A percentile compares a stretch with the other conserved stretches of the same genome.
phyloP scores from a whole-genome alignment of 2,113 vertebrate species.

The Sorex araneus region DNA sequence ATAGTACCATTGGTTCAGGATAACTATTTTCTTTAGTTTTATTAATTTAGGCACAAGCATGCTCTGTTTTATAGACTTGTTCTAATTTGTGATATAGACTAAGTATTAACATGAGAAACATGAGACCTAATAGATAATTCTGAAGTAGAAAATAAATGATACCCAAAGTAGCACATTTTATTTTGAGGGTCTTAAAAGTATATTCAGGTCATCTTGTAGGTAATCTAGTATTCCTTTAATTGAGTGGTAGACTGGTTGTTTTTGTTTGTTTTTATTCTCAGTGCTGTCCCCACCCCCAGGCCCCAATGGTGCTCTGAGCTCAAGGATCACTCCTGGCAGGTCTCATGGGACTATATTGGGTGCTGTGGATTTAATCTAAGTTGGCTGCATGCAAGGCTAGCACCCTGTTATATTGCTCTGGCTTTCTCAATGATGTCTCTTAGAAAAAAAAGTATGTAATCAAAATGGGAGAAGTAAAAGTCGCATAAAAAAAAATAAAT shows the following conservation, averaged over 20 bases:
- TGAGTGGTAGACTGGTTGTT: not conserved
- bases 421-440: not conserved
- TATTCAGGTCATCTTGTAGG: not conserved
- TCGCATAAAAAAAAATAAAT: not conserved
- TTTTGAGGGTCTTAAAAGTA: slow-evolving; percentile 44
- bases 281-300: too few species aligned
- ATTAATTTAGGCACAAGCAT: slow-evolving; percentile 46
- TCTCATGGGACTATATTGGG: too few species aligned
- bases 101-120: slow-evolving; percentile 49
- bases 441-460: not conserved
- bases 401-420: too few species aligned
- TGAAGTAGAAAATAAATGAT: slow-evolving; percentile 13
- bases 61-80: not conserved
- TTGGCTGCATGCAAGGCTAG: too few species aligned
- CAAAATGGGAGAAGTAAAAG: slow-evolving; percentile 38
- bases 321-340: too few species aligned
- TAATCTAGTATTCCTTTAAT: slow-evolving; percentile 3
- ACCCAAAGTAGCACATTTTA: not conserved
- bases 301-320: too few species aligned
- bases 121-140: slow-evolving; percentile 50
- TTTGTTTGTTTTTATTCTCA: slow-evolving; percentile 49
- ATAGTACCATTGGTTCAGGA: not conserved
- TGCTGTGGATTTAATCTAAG: too few species aligned
- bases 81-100: slow-evolving; percentile 17
- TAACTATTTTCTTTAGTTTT: slow-evolving; percentile 41